Conservation (phyloP, 2,113 vertebrate species). For the Gobius niger region DNA sequence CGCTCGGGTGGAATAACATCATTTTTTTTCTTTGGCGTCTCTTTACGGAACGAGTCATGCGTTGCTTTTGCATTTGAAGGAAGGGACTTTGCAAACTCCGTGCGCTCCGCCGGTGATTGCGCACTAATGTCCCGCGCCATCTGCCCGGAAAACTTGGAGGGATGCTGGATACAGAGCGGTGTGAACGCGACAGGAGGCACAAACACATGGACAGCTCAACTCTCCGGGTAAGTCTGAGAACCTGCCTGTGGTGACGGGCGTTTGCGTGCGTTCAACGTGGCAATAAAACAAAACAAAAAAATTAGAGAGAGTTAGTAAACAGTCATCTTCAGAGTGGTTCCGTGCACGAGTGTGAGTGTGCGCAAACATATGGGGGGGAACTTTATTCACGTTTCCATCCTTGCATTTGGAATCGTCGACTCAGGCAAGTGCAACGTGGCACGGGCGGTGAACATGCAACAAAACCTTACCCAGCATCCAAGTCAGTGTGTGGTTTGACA, state of each 20-base stretch:
- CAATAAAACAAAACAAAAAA: not conserved
- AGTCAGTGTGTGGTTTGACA: no score
- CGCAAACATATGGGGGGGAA: not conserved
- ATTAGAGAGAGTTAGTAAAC: not conserved
- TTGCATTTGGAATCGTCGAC: not conserved
- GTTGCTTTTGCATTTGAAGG: not conserved
- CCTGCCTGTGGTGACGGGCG: not conserved
- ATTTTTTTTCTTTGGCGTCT: not conserved
- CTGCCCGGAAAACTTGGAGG: constrained; percentile 54
- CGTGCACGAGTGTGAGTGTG: not conserved
- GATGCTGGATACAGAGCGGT: constrained; percentile 30
- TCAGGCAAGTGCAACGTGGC: not conserved
- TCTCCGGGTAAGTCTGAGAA: constrained; percentile 51
- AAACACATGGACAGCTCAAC: constrained; percentile 47
- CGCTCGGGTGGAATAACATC: constrained; percentile 12
- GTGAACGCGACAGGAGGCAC: constrained; percentile 19
- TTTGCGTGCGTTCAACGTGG: not conserved
- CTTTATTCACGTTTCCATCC: not conserved
- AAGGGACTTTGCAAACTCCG: constrained; percentile 10
- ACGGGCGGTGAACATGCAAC: no score
- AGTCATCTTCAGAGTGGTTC: not conserved
- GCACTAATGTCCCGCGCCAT: constrained; percentile 40
- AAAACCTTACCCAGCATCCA: no score
- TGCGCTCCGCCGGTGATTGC: not conserved
- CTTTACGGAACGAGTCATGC: not conserved